Percentiles rank a stretch among this genome's conserved stretches.
These are phyloP conservation scores for Leptinotarsa peninsularis DNA, from an alignment of 2,888 invertebrate species.

Conservation along the genomic window DNA sequence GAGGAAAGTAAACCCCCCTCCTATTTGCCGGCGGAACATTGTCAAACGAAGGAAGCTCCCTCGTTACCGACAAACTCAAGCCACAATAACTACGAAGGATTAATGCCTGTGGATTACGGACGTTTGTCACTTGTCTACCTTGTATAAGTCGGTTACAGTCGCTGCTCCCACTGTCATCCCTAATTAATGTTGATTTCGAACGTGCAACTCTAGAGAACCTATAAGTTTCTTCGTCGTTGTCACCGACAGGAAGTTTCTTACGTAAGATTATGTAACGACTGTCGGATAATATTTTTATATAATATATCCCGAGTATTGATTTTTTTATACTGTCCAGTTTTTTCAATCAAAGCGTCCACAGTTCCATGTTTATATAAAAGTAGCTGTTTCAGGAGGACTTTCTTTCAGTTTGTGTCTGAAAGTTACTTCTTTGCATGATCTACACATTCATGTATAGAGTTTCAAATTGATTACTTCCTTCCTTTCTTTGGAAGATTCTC, in stretches of 20 bases:
- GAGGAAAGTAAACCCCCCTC: neutral
- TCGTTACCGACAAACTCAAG: conserved; percentile 23
- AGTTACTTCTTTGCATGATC: too few relatives aligned
- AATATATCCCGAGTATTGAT: neutral
- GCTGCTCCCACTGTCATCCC: conserved; percentile 15
- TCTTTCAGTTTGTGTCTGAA: too few relatives aligned
- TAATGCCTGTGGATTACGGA: conserved; percentile 31
- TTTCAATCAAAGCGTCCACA: too few relatives aligned
- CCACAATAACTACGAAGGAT: conserved; percentile 34
- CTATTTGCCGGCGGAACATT: neutral
- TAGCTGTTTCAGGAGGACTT: too few relatives aligned
- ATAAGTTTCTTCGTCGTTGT: neutral
- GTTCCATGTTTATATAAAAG: too few relatives aligned
- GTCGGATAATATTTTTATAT: neutral
- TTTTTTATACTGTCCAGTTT: too few relatives aligned
- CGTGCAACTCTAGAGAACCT: conserved; percentile 3
- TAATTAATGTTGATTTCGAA: conserved; percentile 26
- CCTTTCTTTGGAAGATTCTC: too few relatives aligned
- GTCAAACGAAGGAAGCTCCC: conserved; percentile 21
- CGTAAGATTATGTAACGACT: neutral
- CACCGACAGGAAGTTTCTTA: neutral
- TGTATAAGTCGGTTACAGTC: conserved; percentile 24
- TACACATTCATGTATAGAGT: too few relatives aligned
- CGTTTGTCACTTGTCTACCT: conserved; percentile 36
- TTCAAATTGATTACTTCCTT: too few relatives aligned